phyloP scores from a whole-genome alignment of 2,797 vertebrate genomes.

The Anomalospiza imberbis region DNA sequence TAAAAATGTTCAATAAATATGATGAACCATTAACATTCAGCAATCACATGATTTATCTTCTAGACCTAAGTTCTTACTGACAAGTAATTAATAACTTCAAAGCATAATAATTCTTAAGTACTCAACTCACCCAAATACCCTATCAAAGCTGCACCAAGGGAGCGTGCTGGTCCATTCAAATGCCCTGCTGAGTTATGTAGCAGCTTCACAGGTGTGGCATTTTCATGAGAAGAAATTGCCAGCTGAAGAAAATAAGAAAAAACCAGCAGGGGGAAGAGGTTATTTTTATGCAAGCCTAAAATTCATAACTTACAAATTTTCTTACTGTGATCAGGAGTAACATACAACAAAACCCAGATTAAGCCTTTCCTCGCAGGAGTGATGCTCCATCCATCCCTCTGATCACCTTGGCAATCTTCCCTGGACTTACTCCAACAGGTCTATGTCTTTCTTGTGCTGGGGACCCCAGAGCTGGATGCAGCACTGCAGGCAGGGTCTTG shows the following conservation, averaged over 20 bases:
- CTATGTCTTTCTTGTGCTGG: too few relatives aligned
- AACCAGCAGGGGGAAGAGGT: fast-evolving
- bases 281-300: neutral
- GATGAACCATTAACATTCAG: neutral
- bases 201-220: constrained; percentile 94
- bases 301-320: neutral
- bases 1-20: neutral
- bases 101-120: neutral
- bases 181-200: constrained; percentile 94
- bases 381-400: neutral
- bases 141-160: constrained; percentile 90
- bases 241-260: constrained; percentile 74
- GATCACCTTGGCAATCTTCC: neutral
- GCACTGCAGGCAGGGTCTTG: neutral
- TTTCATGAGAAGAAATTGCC: constrained; percentile 95
- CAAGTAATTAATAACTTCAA: neutral
- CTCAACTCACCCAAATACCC: constrained; percentile 89
- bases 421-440: neutral
- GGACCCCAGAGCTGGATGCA: neutral
- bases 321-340: neutral
- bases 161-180: constrained; percentile 91
- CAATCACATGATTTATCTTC: neutral
- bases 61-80: neutral
- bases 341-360: neutral
- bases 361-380: neutral